A percentile compares a stretch with the other conserved stretches of the same genome.
Evolutionary conservation across 92 coral and sea anemone genomes (phyloP).

Genomic region (Zoanthus sociatus): DNA sequence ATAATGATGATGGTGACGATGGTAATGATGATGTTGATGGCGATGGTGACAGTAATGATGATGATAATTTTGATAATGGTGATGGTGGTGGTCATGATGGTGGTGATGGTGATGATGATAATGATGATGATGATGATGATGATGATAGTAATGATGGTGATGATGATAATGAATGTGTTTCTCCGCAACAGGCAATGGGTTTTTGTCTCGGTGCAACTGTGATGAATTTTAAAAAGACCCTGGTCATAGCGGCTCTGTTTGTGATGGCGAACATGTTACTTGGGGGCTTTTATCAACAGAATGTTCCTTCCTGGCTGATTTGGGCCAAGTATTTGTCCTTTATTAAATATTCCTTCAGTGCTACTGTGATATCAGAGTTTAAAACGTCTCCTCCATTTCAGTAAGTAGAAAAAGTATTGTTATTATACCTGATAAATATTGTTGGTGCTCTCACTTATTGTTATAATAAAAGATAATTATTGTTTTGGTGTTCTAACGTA

Average conservation of each 20-base stretch:
- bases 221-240: slow-evolving; percentile 83
- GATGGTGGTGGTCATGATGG: too few relatives aligned
- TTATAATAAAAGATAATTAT: too few relatives aligned
- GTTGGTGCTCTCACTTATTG: too few relatives aligned
- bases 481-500: too few relatives aligned
- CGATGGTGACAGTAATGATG: too few relatives aligned
- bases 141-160: too few relatives aligned
- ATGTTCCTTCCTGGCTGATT: slow-evolving; percentile 83
- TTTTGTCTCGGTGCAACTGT: slow-evolving; percentile 88
- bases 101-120: too few relatives aligned
- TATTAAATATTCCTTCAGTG: slow-evolving; percentile 76
- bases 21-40: too few relatives aligned
- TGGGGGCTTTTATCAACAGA: slow-evolving; percentile 88
- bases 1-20: too few relatives aligned
- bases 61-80: too few relatives aligned
- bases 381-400: slow-evolving; percentile 68
- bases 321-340: slow-evolving; percentile 81
- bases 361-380: slow-evolving; percentile 76
- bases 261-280: slow-evolving; percentile 80
- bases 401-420: slow-evolving; percentile 38
- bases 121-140: too few relatives aligned
- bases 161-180: background rate
- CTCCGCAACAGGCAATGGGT: slow-evolving; percentile 80
- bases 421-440: background rate
- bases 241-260: slow-evolving; percentile 81